These are phyloP conservation scores for Tetheella fluctuosa DNA, from an alignment of 2,888 invertebrate genomes.

Conservation along the genomic window DNA sequence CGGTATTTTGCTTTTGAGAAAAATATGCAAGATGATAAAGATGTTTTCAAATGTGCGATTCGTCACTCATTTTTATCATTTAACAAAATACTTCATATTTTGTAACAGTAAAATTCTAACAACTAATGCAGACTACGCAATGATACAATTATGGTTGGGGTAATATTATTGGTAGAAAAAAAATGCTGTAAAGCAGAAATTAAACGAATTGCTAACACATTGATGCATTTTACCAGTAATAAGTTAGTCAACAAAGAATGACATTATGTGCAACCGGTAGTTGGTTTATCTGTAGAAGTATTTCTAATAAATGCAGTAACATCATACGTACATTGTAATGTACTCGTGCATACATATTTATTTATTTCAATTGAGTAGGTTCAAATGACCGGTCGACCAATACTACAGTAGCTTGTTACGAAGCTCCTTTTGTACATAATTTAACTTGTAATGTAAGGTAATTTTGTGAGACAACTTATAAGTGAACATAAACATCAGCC, in stretches of 20 bases:
- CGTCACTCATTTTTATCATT: too few relatives aligned
- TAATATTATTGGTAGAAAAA: background rate
- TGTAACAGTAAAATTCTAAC: background rate
- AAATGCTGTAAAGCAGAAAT: background rate
- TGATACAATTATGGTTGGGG: background rate
- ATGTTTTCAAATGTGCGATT: too few relatives aligned
- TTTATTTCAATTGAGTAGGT: conserved; percentile 36
- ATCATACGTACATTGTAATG: conserved; percentile 52
- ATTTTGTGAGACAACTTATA: background rate
- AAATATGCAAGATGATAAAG: too few relatives aligned
- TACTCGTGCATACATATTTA: conserved; percentile 47
- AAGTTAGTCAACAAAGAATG: conserved; percentile 60
- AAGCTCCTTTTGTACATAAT: background rate
- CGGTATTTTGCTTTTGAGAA: too few relatives aligned
- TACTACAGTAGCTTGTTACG: conserved; percentile 23
- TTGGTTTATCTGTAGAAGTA: conserved; percentile 65
- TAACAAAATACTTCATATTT: background rate
- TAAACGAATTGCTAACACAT: conserved; percentile 42
- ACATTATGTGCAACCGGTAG: conserved; percentile 68
- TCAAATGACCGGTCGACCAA: conserved; percentile 26
- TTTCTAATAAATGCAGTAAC: conserved; percentile 68
- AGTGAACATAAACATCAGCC: background rate
- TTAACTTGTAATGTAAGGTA: background rate
- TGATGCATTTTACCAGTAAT: conserved; percentile 42
- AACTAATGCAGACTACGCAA: background rate